A percentile compares a stretch with the other conserved stretches of the same genome.
These are phyloP conservation scores for Chionodraco myersi DNA, from an alignment of 2,113 vertebrate species.

Conservation along the genomic window DNA sequence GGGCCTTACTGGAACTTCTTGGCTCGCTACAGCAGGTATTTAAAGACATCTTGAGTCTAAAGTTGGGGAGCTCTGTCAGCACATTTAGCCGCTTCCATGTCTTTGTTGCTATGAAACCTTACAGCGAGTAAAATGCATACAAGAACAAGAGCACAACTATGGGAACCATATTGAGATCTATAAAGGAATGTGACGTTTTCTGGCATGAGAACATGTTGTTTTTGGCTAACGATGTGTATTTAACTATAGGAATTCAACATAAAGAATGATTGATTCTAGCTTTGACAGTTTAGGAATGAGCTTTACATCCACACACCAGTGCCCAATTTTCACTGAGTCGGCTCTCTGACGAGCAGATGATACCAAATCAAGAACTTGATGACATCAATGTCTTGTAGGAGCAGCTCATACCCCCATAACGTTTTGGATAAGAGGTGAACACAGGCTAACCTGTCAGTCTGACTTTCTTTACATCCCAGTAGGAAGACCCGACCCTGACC, in stretches of 20 bases:
- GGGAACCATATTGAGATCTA: not conserved
- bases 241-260: not conserved
- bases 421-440: not conserved
- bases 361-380: constrained; percentile 4
- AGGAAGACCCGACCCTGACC: constrained; percentile 25
- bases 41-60: not conserved
- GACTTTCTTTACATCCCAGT: not conserved
- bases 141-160: too few species aligned
- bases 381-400: not conserved
- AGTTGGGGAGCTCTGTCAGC: constrained; percentile 12
- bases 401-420: not conserved
- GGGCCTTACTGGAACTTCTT: not conserved
- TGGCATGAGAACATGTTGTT: not conserved
- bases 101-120: not conserved
- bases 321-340: not conserved
- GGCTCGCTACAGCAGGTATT: constrained; percentile 1
- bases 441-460: not conserved
- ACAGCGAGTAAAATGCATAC: not conserved
- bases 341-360: constrained; percentile 5
- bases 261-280: not conserved
- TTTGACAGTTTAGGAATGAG: constrained; percentile 8
- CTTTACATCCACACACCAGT: not conserved
- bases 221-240: not conserved
- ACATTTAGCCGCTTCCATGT: not conserved
- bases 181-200: not conserved